These are phyloP conservation scores for Cavia porcellus DNA, from an alignment of 2,113 vertebrate genomes.

Conservation along the genomic window DNA sequence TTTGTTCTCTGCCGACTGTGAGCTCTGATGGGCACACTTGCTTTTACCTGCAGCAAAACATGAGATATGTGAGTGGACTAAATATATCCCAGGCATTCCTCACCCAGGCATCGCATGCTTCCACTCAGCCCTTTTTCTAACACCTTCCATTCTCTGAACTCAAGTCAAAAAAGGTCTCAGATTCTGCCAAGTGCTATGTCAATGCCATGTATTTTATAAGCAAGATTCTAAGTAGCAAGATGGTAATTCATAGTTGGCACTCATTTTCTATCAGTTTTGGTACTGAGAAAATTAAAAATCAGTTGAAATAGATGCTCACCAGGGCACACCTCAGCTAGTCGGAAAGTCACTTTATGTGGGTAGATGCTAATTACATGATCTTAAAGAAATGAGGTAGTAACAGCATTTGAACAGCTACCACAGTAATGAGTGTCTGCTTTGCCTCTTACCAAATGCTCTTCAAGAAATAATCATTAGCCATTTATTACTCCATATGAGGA, in stretches of 20 bases:
- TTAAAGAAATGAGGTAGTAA: neutral
- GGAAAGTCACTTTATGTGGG: neutral
- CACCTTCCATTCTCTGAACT: neutral
- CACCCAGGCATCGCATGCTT: neutral
- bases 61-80: neutral
- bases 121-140: neutral
- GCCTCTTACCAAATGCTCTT: neutral
- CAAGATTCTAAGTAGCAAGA: constrained; percentile 8
- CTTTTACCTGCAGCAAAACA: neutral
- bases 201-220: neutral
- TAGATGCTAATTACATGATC: neutral
- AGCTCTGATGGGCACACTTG: neutral
- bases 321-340: neutral
- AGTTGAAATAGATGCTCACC: neutral
- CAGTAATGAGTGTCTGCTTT: neutral
- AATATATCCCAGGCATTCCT: neutral
- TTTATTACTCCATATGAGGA: neutral
- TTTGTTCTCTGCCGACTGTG: neutral
- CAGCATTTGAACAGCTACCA: neutral
- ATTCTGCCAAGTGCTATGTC: neutral
- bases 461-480: neutral
- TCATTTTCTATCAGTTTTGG: neutral
- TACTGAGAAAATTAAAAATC: constrained; percentile 2
- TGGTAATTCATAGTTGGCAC: neutral
- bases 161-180: constrained; percentile 2